Evolutionary conservation across 2,797 vertebrate genomes (phyloP), one percentile per base, ranked within the genome.

Genomic region (Sardinella longiceps): DNA sequence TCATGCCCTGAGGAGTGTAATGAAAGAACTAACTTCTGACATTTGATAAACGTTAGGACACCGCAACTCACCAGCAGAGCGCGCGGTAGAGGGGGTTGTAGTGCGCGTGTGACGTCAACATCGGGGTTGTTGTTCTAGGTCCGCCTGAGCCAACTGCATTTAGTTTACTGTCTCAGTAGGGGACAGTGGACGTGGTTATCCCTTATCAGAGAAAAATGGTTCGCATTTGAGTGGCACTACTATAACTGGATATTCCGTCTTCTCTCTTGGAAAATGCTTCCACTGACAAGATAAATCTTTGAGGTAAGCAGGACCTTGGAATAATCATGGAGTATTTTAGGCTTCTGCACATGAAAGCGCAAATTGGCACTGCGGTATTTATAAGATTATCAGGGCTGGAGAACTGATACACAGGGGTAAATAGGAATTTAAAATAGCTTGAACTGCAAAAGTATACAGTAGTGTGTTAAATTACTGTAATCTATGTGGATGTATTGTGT

Each of bases 81-180:
- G 92, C 91, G 90, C 7, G 30, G 58, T 4, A 23, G 0, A 1
- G 1, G 37, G 0, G 5, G 0, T 4, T 77, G 81, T 86, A 89
- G 88, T 80, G 88, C 86, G 23, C 12, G 14, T 2, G 90, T 94
- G 93, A 95, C 95, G 94, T 96, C 92, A 94, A 84, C 0, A 7
- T 58, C n/a, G 74, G 87, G 88, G 83, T 87, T 85, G 86, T 86
- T 80, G 84, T 83, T 90, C 50, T 82, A 83, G 88, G 85, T 87
- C 89, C 33, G 33, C 63, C 83, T 0, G 85, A 30, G 82, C 81
- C 81, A 86, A 87, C 81, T 77, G 53, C 53, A 81, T 89, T 80
- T 63, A 84, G 83, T 84, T 48, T 83, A 83, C 82, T 85, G 60
- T 39, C 80, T 82, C 48, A 9, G 60, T 11, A 48, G 70, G n/a